Evolutionary conservation across 2,113 vertebrate genomes (phyloP).

Genomic region (Hemiprocne comata): DNA sequence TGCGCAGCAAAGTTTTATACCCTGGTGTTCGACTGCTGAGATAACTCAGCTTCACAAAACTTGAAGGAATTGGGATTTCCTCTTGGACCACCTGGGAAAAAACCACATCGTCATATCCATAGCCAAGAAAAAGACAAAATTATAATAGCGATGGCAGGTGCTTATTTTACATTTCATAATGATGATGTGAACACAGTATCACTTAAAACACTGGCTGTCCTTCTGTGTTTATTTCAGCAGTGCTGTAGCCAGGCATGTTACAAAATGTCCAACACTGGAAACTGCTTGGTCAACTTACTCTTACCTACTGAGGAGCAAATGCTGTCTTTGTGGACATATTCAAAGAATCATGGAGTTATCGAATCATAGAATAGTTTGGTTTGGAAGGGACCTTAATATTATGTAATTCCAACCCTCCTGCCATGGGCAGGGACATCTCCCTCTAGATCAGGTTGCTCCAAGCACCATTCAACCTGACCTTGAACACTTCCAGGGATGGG

Average conservation of each 20-base stretch:
- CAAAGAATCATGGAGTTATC: no score
- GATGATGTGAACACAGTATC: neutral
- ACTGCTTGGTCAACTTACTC: neutral
- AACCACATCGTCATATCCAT: neutral
- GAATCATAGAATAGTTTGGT: no score
- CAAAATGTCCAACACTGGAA: neutral
- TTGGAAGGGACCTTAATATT: no score
- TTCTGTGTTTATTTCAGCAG: neutral
- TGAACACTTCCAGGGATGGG: no score
- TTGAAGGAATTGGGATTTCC: slow-evolving; percentile 91
- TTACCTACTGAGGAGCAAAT: neutral
- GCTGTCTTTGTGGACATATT: neutral
- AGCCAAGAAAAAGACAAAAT: neutral
- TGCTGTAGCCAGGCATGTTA: neutral
- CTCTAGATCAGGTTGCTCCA: no score
- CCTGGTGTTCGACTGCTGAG: slow-evolving; percentile 92
- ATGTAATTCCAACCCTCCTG: no score
- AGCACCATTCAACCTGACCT: no score
- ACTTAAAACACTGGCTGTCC: neutral
- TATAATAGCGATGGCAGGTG: neutral
- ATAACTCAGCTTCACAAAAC: slow-evolving; percentile 92
- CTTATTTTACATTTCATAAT: neutral
- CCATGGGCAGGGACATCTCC: no score
- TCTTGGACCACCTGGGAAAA: slow-evolving; percentile 91
- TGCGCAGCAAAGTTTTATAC: slow-evolving; percentile 90